Conservation (phyloP, 1,140 invertebrate species). For the Oreohelix idahoensis region DNA sequence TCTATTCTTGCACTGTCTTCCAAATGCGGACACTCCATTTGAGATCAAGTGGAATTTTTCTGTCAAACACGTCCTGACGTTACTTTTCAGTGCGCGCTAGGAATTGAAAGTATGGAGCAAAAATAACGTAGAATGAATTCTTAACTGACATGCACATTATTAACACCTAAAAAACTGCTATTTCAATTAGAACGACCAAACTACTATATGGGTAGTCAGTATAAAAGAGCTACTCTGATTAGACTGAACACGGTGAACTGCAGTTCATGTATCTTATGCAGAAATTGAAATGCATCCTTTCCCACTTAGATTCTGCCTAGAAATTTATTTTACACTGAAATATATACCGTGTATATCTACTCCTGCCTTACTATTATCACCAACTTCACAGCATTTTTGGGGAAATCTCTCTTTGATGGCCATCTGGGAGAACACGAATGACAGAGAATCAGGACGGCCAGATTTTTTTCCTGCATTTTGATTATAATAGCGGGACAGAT, state of each 20-base stretch:
- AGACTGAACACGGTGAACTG: neutral
- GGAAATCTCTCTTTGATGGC: neutral
- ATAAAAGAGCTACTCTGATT: too few relatives aligned
- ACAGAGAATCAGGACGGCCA: conserved; percentile 4
- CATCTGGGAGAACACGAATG: conserved; percentile 9
- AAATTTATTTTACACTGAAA: neutral
- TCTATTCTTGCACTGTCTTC: conserved; percentile 66
- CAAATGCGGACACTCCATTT: conserved; percentile 72
- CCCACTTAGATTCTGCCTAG: neutral
- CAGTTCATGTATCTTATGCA: neutral
- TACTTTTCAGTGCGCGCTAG: neutral
- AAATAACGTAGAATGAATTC: neutral
- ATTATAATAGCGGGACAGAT: neutral
- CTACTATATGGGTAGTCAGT: too few relatives aligned
- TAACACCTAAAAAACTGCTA: neutral
- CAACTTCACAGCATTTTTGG: neutral
- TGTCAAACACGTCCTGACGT: neutral
- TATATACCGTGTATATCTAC: neutral
- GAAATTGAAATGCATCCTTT: neutral
- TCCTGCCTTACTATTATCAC: neutral
- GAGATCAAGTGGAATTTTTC: neutral
- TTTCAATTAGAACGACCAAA: neutral
- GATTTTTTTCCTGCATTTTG: neutral
- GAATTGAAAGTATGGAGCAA: neutral
- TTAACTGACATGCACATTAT: neutral